Conservation (phyloP, 2,888 invertebrate genomes). For the Chaetogeoica ovagalla region DNA sequence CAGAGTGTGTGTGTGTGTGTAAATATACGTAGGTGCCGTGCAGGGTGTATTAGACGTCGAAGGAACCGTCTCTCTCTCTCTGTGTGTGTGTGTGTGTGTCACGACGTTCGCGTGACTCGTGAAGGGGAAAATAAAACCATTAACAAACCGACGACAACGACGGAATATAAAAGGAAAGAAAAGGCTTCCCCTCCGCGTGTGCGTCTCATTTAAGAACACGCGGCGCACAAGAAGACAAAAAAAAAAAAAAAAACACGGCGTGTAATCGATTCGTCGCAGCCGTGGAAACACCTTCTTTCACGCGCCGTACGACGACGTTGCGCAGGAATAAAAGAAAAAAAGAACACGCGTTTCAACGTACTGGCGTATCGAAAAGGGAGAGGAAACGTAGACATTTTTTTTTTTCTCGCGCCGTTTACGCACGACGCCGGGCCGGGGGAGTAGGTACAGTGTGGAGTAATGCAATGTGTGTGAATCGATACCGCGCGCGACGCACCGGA, state of each 20-base stretch:
- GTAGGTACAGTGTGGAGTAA: no score
- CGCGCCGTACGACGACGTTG: no score
- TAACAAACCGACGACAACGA: constrained; percentile 11
- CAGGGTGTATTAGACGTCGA: not conserved
- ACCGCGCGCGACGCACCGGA: no score
- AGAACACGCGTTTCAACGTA: no score
- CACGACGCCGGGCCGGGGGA: no score
- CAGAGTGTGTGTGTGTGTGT: not conserved
- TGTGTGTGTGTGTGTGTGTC: no score
- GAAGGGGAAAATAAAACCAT: constrained; percentile 30
- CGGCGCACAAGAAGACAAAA: not conserved
- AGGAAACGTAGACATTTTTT: no score
- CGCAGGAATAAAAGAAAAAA: no score
- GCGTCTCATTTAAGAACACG: constrained; percentile 23
- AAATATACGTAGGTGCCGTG: not conserved
- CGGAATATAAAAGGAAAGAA: not conserved
- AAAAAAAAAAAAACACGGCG: not conserved
- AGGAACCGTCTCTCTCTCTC: not conserved
- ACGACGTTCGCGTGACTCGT: no score
- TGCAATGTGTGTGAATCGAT: no score
- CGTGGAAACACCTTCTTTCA: not conserved
- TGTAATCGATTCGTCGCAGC: constrained; percentile 44
- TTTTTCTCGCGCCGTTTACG: no score
- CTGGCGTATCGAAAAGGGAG: no score
- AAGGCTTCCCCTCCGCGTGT: not conserved